A percentile compares a stretch with the other conserved stretches of the same genome.
Conservation (phyloP, 2,888 invertebrate species). For the Ashinkailepas kermadecensis region DNA sequence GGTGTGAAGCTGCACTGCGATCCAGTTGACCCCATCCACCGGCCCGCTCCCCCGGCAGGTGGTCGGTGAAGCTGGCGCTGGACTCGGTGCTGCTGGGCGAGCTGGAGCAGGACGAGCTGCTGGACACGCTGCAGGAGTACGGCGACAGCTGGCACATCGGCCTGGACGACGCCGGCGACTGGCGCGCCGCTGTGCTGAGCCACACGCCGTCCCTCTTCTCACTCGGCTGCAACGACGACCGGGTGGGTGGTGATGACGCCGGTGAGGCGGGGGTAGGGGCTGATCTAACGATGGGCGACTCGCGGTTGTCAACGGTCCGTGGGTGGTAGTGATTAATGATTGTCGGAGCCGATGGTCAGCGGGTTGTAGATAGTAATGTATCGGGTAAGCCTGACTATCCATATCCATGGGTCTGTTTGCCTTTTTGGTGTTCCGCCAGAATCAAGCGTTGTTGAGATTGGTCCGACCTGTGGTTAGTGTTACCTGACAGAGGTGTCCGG, state of each 20-base stretch:
- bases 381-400: too few species aligned
- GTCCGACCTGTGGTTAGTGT: too few species aligned
- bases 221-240: slow-evolving; percentile 35
- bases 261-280: too few species aligned
- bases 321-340: too few species aligned
- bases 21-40: slow-evolving; percentile 28
- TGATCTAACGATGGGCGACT: too few species aligned
- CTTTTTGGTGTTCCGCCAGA: too few species aligned
- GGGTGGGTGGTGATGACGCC: slow-evolving; percentile 28
- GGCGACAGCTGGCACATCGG: slow-evolving; percentile 44
- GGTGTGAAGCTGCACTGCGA: slow-evolving; percentile 35
- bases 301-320: too few species aligned
- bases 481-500: too few species aligned
- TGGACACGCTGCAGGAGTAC: slow-evolving; percentile 41
- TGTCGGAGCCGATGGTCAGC: too few species aligned
- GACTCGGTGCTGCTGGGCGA: slow-evolving; percentile 43
- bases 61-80: slow-evolving; percentile 44
- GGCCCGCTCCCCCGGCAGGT: slow-evolving; percentile 35
- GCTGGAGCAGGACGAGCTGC: slow-evolving; percentile 39
- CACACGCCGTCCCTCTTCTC: slow-evolving; percentile 41
- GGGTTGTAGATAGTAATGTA: too few species aligned
- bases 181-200: slow-evolving; percentile 41
- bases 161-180: slow-evolving; percentile 40
- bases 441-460: too few species aligned
- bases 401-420: too few species aligned